These are phyloP conservation scores for Tenebrio molitor DNA, from an alignment of 1,140 invertebrate species.

Conservation along the genomic window DNA sequence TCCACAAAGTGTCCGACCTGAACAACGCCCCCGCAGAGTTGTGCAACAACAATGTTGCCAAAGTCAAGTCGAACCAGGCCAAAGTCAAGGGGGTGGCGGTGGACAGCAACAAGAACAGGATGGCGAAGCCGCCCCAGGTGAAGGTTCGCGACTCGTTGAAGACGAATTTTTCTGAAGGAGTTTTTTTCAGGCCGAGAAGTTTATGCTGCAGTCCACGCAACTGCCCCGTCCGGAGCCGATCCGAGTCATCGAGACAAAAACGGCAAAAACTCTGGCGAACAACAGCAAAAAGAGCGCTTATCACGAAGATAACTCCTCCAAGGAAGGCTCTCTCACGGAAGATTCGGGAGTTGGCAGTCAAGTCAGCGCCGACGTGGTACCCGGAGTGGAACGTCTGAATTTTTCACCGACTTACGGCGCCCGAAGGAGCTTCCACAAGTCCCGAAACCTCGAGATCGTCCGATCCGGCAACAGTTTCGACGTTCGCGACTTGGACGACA, in stretches of 20 bases:
- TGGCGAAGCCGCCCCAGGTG: slow-evolving; percentile 39
- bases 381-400: slow-evolving; percentile 64
- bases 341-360: slow-evolving; percentile 76
- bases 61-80: slow-evolving; percentile 36
- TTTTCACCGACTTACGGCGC: slow-evolving; percentile 61
- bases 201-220: slow-evolving; percentile 80
- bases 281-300: slow-evolving; percentile 69
- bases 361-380: slow-evolving; percentile 64
- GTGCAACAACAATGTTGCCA: slow-evolving; percentile 54
- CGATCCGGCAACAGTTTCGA: slow-evolving; percentile 73
- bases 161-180: neutral
- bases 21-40: slow-evolving; percentile 58
- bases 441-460: slow-evolving; percentile 72
- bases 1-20: slow-evolving; percentile 69
- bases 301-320: slow-evolving; percentile 62
- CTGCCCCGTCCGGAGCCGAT: slow-evolving; percentile 81
- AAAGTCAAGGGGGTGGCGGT: slow-evolving; percentile 12
- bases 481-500: slow-evolving; percentile 72
- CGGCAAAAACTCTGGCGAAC: slow-evolving; percentile 80
- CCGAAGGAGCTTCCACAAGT: slow-evolving; percentile 64
- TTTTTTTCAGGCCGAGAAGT: slow-evolving; percentile 68
- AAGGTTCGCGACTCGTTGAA: neutral
- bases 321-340: slow-evolving; percentile 70
- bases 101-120: slow-evolving; percentile 53
- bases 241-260: slow-evolving; percentile 75